Evolutionary conservation across 92 coral and sea anemone genomes (phyloP), one percentile per base, ranked within the genome.

Genomic region (Diadumene lineata): DNA sequence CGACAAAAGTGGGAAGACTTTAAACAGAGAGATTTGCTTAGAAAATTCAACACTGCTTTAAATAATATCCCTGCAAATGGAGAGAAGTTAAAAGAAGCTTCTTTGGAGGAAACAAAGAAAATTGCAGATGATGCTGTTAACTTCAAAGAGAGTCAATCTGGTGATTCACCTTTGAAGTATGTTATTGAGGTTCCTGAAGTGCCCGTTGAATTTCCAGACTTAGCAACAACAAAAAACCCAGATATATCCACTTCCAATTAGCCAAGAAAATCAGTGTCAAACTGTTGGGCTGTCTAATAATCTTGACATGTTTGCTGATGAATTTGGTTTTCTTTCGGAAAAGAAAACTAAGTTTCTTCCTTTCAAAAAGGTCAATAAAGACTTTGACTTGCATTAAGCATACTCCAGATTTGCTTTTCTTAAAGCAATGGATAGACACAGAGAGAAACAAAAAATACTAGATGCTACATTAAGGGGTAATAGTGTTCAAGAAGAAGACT

Each of bases 381-480:
- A 75, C 21, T 82, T 82, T 68, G 34, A 82, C 72, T 34, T 82
- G 31, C 72, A 82, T 27, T 48, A 48, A 8, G 87, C 77, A 1
- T 75, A 82, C 61, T 43, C 48, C 22, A 22, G 87, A 26, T 82
- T 25, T 82, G 82, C 87, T 9, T 82, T 82, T 51, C 48, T 69
- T 6, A 82, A 75, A 60, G 55, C 87, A 25, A 46, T 82, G 72
- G 76, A 58, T 33, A 58, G 55, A 11, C 87, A 82, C 63, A 75
- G 62, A 11, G 50, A 75, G 32, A 22, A 68, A 32, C 82, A 82
- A 74, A 43, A 68, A 32, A 27, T 28, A 25, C 28, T 25, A 2
- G 21, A 33, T 30, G 24, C 53, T 15, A 23, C 1, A 6, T n/a
- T 31, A 0, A 0, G 29, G 2, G 64, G 64, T 9, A 26, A 11